Conservation (phyloP, 2,113 vertebrate genomes). For the Rhinichthys klamathensis region DNA sequence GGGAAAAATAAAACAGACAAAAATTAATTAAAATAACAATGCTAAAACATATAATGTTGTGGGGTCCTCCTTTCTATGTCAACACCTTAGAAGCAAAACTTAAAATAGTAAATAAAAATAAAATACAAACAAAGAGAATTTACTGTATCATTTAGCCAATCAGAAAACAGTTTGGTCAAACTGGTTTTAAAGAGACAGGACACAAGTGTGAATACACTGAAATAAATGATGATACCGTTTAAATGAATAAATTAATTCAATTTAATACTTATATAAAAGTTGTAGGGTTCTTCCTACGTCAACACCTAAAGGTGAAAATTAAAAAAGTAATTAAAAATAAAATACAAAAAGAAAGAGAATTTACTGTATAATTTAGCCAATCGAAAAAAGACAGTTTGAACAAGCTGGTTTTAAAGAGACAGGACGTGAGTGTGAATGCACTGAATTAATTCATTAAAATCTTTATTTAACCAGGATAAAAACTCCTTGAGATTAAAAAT, state of each 20-base stretch:
- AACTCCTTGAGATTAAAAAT: too few relatives aligned
- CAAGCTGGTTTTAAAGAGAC: too few relatives aligned
- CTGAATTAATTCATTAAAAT: too few relatives aligned
- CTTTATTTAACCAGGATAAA: too few relatives aligned
- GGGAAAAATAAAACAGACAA: not conserved
- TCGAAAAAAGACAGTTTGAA: too few relatives aligned
- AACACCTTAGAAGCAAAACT: not conserved
- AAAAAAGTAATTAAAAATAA: not conserved
- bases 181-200: too few relatives aligned
- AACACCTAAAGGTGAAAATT: not conserved
- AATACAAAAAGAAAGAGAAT: not conserved
- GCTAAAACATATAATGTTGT: not conserved
- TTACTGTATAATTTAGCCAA: too few relatives aligned
- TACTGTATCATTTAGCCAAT: too few relatives aligned
- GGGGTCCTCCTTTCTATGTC: too few relatives aligned
- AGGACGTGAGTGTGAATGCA: too few relatives aligned
- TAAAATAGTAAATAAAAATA: not conserved
- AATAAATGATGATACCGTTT: not conserved
- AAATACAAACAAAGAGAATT: not conserved
- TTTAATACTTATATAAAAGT: not conserved
- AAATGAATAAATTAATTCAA: not conserved
- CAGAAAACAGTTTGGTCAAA: too few relatives aligned
- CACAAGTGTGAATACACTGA: constrained; percentile 58
- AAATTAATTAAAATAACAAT: not conserved
- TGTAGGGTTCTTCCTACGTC: not conserved